phyloP scores from a whole-genome alignment of 1,140 invertebrate genomes.

The Andricus grossulariae region DNA sequence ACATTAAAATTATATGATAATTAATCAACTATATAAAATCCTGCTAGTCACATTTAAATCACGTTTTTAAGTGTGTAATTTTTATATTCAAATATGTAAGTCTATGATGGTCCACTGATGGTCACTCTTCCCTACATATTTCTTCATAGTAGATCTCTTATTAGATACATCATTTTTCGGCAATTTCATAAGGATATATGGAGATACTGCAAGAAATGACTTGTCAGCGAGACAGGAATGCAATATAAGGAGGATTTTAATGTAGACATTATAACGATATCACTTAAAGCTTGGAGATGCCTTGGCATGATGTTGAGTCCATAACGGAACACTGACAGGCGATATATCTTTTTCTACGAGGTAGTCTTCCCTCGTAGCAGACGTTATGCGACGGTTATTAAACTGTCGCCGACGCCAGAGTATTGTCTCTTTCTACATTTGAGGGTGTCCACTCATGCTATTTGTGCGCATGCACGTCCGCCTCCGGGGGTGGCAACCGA shows the following conservation, averaged over 20 bases:
- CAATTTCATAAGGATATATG: background rate
- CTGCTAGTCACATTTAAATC: no score
- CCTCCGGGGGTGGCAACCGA: constrained; percentile 12
- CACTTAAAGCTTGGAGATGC: constrained; percentile 3
- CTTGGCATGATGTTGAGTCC: constrained; percentile 16
- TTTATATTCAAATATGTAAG: no score
- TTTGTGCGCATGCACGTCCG: constrained; percentile 23
- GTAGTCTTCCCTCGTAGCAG: constrained; percentile 22
- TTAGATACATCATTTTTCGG: no score
- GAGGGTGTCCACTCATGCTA: background rate
- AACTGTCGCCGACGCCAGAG: constrained; percentile 32
- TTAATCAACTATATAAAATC: no score
- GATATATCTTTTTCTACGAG: constrained; percentile 29
- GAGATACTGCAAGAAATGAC: background rate
- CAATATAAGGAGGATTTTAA: constrained; percentile 2
- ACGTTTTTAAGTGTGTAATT: no score
- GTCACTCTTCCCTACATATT: no score
- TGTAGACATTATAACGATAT: constrained; percentile 25
- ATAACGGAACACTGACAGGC: constrained; percentile 25
- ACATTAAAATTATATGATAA: no score
- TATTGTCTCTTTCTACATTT: constrained; percentile 29
- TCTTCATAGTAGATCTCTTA: no score
- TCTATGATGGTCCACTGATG: no score
- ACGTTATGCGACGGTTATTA: constrained; percentile 34
- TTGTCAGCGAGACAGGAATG: constrained; percentile 2